Percentiles rank a stretch among this genome's conserved stretches.
Conservation (phyloP, 2,797 vertebrate species). For the Protosalanx chinensis region DNA sequence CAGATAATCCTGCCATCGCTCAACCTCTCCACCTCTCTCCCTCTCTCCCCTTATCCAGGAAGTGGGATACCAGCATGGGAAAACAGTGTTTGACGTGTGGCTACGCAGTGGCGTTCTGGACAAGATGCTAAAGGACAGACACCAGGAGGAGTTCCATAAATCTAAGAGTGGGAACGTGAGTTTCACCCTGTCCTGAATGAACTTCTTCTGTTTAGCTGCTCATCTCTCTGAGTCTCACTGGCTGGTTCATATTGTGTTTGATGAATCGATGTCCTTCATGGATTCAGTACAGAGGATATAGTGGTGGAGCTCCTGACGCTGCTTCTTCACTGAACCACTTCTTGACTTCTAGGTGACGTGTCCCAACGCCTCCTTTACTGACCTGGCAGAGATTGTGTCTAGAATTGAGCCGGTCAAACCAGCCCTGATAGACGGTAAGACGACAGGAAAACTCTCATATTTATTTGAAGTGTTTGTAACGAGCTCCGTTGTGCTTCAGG, state of each 20-base stretch:
- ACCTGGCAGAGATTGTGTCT: conserved; percentile 93
- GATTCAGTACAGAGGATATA: background rate
- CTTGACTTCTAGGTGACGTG: conserved; percentile 78
- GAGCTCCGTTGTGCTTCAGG: too few relatives aligned
- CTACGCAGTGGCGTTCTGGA: conserved; percentile 83
- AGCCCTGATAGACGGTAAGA: conserved; percentile 77
- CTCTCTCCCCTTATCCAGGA: conserved; percentile 68
- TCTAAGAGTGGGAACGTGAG: conserved; percentile 81
- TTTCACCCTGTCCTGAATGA: conserved; percentile 6
- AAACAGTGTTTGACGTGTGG: conserved; percentile 90
- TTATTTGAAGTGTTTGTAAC: too few relatives aligned
- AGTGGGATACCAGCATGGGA: conserved; percentile 89
- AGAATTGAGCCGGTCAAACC: conserved; percentile 86
- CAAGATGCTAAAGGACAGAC: conserved; percentile 87
- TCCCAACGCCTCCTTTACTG: conserved; percentile 90
- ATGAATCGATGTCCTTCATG: background rate
- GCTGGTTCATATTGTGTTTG: background rate
- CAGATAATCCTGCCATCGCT: background rate
- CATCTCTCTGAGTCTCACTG: background rate
- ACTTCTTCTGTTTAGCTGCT: background rate
- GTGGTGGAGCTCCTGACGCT: too few relatives aligned
- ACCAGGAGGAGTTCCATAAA: conserved; percentile 81
- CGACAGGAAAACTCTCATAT: background rate
- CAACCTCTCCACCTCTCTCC: background rate
- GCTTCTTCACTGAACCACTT: background rate